Conservation (phyloP, 2,888 invertebrate genomes). For the Thecophora atra region DNA sequence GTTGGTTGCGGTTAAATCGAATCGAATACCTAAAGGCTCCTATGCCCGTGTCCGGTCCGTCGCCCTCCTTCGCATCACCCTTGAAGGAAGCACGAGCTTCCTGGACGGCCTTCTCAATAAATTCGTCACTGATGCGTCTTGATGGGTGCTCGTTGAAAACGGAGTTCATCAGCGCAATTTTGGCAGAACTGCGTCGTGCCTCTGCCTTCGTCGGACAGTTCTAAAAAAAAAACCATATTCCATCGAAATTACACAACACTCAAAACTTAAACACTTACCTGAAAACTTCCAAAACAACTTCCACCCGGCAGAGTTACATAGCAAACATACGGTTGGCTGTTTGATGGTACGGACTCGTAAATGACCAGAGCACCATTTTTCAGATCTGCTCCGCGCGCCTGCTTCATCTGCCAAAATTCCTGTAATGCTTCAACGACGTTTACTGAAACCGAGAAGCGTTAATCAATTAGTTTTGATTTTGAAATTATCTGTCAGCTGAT, state of each 20-base stretch:
- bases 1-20: background rate
- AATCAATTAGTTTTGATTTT: no score
- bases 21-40: conserved; percentile 72
- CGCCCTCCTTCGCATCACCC: conserved; percentile 70
- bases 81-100: conserved; percentile 91
- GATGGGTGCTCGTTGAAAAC: conserved; percentile 97
- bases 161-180: conserved; percentile 96
- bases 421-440: conserved; percentile 96
- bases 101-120: conserved; percentile 91
- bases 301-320: conserved; percentile 95
- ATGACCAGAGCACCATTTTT: conserved; percentile 91
- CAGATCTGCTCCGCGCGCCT: conserved; percentile 83
- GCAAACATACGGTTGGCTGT: conserved; percentile 92
- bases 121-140: conserved; percentile 89
- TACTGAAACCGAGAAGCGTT: conserved; percentile 67
- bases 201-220: conserved; percentile 96
- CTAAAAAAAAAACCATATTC: conserved; percentile 65
- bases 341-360: conserved; percentile 93
- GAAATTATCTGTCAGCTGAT: no score
- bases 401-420: conserved; percentile 98
- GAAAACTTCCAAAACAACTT: conserved; percentile 95
- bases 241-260: no score
- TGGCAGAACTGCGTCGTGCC: conserved; percentile 91
- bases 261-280: conserved; percentile 69
- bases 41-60: conserved; percentile 77